These are phyloP conservation scores for Spondyliosoma cantharus DNA, from an alignment of 2,797 vertebrate genomes.

Conservation along the genomic window DNA sequence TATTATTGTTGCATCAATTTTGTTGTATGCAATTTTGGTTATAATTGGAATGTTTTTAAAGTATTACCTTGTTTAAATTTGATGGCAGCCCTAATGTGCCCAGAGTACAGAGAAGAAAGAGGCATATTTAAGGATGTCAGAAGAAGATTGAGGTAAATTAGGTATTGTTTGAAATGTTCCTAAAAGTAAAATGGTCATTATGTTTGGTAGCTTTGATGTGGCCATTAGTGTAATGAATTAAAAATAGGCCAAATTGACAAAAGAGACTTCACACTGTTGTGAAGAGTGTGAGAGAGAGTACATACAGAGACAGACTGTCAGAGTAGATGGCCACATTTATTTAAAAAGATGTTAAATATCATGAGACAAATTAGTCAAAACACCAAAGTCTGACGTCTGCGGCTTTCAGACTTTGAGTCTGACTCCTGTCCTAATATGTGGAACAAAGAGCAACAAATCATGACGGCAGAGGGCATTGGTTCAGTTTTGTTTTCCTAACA, in stretches of 20 bases:
- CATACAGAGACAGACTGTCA: background rate
- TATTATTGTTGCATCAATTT: background rate
- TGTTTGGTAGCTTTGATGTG: background rate
- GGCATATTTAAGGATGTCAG: background rate
- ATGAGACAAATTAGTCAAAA: too few species aligned
- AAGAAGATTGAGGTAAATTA: background rate
- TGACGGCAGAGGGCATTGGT: background rate
- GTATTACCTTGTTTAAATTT: background rate
- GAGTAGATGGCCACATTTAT: background rate
- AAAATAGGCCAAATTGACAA: background rate
- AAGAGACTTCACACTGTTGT: background rate
- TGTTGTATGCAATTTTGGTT: background rate
- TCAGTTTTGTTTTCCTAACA: background rate
- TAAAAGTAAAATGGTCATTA: background rate
- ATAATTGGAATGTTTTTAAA: background rate
- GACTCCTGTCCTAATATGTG: background rate
- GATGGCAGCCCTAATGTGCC: background rate
- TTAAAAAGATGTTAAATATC: background rate
- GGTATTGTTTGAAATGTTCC: background rate
- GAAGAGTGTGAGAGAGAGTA: background rate
- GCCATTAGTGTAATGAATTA: background rate
- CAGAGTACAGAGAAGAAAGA: slow-evolving; percentile 8
- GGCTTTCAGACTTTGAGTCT: background rate
- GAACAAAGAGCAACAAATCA: background rate
- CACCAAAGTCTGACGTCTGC: background rate